Evolutionary conservation across 2,797 vertebrate genomes (phyloP), one percentile per base, ranked within the genome.

Genomic region (Brachyrhaphis roseni): DNA sequence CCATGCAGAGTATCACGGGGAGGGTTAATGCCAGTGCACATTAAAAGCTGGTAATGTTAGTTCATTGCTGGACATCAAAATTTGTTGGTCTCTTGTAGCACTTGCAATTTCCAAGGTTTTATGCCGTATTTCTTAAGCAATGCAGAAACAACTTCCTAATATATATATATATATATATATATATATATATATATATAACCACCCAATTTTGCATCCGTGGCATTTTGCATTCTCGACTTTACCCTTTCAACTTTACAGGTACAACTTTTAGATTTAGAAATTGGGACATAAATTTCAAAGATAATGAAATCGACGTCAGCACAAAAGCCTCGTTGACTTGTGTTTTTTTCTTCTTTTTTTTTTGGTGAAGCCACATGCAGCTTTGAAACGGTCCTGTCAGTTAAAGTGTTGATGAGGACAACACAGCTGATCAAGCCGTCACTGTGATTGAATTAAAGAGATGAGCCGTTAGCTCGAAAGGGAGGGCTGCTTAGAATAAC

Each of bases 1-100:
- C 90, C 81, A 87, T 78, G 74, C 64, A 75, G 71, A 75, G 79
- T 78, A 86, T 90, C 79, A 79, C 66, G 79, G 71, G 34, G 72
- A 81, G 71, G 26, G 64, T 66, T 84, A 51, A 88, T 80, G 89
- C 84, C 82, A 88, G 23, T 39, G 74, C 75, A 75, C 73, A 49
- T 76, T 72, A 43, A 78, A 88, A 82, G 74, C 20, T 31, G 55
- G 34, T 20, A 15, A n/a, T 74, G 23, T 77, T 74, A 62, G 5
- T 75, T 62, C 79, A 72, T 39, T 45, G 45, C 72, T 75, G 53
- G 34, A 31, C 70, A 57, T 72, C 39, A 64, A 16, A 72, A 12
- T 73, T 31, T 15, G 3, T 41, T 72, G 26, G 31, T 53, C 80
- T 43, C 45, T 31, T 51, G n/a, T 41, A 43, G 39, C 39, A 43